Evolutionary conservation across 2,113 vertebrate genomes (phyloP).

Genomic region (Albula glossodonta): DNA sequence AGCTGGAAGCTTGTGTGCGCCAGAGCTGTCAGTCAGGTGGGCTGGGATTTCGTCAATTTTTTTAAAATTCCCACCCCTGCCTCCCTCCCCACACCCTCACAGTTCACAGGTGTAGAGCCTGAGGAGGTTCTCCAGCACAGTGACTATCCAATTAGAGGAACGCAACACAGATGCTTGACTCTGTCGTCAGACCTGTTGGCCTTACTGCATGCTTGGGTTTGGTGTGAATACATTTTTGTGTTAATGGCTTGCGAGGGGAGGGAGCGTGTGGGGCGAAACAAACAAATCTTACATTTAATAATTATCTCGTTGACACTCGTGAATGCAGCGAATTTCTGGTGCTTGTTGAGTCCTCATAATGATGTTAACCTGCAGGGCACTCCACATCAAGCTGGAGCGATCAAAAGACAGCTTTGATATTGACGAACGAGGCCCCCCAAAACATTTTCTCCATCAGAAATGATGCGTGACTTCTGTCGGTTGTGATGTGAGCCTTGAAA

Average conservation of each 20-base stretch:
- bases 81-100: conserved; percentile 48
- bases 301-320: neutral
- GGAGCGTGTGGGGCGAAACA: neutral
- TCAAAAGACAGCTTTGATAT: conserved; percentile 35
- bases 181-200: conserved; percentile 32
- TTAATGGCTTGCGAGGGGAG: too few species aligned
- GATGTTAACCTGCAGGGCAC: neutral
- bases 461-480: conserved; percentile 14
- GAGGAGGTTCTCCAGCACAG: conserved; percentile 39
- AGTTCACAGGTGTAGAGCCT: conserved; percentile 51
- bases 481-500: conserved; percentile 5
- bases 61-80: conserved; percentile 6
- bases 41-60: conserved; percentile 28
- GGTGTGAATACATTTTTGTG: too few species aligned
- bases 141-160: conserved; percentile 46
- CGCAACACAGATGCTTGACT: conserved; percentile 6
- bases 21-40: conserved; percentile 58
- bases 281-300: neutral
- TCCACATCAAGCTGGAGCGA: neutral
- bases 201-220: neutral
- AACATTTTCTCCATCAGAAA: conserved; percentile 14
- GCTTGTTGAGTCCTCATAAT: conserved; percentile 24
- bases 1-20: conserved; percentile 53
- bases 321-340: conserved; percentile 9
- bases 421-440: conserved; percentile 18